Evolutionary conservation across 2,113 vertebrate species (phyloP).

Genomic region (Dermatemys mawii): DNA sequence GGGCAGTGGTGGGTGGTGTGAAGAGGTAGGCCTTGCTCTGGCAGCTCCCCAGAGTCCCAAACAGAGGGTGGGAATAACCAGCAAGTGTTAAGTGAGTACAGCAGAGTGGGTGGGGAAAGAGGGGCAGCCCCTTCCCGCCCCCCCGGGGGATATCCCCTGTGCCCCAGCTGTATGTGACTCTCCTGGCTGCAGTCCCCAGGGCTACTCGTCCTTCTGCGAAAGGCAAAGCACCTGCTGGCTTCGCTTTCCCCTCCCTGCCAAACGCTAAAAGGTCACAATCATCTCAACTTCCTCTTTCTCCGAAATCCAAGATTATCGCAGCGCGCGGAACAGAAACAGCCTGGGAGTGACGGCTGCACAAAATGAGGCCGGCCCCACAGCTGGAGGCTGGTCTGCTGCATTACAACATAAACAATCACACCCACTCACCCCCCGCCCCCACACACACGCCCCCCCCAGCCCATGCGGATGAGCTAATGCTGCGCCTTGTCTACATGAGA

Average conservation of each 20-base stretch:
- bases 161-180: not conserved
- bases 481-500: not conserved
- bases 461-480: not conserved
- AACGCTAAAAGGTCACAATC: not conserved
- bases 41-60: not conserved
- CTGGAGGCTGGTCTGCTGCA: not conserved
- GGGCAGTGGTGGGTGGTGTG: not conserved
- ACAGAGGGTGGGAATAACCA: not conserved
- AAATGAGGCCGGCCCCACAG: not conserved
- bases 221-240: not conserved
- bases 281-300: not conserved
- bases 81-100: not conserved
- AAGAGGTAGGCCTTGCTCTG: not conserved
- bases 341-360: not conserved
- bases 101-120: rapidly evolving
- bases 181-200: not conserved
- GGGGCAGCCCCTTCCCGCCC: not conserved
- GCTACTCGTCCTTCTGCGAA: not conserved
- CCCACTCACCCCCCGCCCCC: not conserved
- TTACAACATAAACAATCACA: not conserved
- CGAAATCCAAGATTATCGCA: not conserved
- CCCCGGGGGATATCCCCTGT: not conserved
- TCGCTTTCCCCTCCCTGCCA: not conserved
- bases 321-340: not conserved
- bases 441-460: too few species aligned